Conservation (phyloP, 2,113 vertebrate genomes). For the Podarcis muralis region DNA sequence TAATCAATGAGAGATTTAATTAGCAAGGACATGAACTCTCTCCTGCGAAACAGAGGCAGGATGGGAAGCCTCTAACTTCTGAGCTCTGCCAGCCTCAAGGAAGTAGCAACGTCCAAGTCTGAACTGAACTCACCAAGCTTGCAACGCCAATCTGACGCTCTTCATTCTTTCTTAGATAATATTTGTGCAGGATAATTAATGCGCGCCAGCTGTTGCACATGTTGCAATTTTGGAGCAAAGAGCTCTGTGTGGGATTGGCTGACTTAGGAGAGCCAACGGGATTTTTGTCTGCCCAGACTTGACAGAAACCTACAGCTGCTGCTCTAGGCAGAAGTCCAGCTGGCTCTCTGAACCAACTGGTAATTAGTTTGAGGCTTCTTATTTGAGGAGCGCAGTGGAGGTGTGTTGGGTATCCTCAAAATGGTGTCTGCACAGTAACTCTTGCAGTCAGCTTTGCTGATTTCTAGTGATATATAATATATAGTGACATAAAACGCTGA, state of each 20-base stretch:
- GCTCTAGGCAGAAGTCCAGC: background rate
- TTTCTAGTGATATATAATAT: background rate
- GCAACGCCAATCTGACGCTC: background rate
- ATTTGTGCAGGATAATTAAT: background rate
- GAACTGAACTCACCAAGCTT: background rate
- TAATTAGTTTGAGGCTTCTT: background rate
- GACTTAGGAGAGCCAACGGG: background rate
- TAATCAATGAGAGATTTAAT: background rate
- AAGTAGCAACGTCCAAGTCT: background rate
- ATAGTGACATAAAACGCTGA: too few species aligned
- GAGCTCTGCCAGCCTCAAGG: background rate
- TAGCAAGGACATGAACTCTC: background rate
- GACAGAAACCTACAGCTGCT: constrained; percentile 14
- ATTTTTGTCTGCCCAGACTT: background rate
- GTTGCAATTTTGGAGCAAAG: background rate
- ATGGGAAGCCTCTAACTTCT: background rate
- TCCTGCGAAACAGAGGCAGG: background rate
- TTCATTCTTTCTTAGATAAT: background rate
- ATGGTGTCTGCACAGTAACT: background rate
- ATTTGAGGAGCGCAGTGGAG: background rate
- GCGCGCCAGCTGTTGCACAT: constrained; percentile 15
- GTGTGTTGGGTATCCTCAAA: background rate
- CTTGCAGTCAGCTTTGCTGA: background rate
- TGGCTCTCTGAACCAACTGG: background rate
- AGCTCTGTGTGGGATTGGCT: background rate